Evolutionary conservation across 2,113 vertebrate genomes (phyloP).

Genomic region (Eptesicus fuscus): DNA sequence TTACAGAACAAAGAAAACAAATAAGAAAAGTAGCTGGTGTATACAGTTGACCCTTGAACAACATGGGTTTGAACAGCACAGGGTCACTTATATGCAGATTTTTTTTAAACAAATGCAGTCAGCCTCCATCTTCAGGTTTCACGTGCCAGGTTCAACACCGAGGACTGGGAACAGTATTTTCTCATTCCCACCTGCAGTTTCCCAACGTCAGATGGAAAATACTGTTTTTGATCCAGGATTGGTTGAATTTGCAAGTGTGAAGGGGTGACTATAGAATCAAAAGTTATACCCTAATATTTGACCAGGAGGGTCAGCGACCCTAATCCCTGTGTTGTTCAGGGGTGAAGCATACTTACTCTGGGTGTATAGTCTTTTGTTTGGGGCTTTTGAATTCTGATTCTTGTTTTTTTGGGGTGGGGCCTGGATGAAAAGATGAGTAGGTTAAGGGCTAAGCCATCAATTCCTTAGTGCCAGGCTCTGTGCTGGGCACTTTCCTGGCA

Average conservation of each 20-base stretch:
- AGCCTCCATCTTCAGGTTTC: not conserved
- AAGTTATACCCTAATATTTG: not conserved
- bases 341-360: not conserved
- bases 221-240: not conserved
- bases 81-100: no score
- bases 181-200: not conserved
- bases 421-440: not conserved
- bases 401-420: not conserved
- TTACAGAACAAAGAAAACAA: not conserved
- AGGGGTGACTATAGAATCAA: not conserved
- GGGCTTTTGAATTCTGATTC: not conserved
- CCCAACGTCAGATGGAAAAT: not conserved
- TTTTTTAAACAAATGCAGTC: not conserved
- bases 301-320: not conserved
- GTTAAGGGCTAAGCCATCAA: not conserved
- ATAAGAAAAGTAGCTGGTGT: not conserved
- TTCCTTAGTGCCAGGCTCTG: not conserved
- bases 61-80: no score
- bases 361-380: not conserved
- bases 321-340: not conserved
- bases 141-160: not conserved
- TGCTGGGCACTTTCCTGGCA: not conserved
- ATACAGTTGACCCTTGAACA: not conserved
- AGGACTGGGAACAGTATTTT: not conserved
- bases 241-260: not conserved